phyloP scores from a whole-genome alignment of 2,113 vertebrate species.

The Bufo gargarizans region DNA sequence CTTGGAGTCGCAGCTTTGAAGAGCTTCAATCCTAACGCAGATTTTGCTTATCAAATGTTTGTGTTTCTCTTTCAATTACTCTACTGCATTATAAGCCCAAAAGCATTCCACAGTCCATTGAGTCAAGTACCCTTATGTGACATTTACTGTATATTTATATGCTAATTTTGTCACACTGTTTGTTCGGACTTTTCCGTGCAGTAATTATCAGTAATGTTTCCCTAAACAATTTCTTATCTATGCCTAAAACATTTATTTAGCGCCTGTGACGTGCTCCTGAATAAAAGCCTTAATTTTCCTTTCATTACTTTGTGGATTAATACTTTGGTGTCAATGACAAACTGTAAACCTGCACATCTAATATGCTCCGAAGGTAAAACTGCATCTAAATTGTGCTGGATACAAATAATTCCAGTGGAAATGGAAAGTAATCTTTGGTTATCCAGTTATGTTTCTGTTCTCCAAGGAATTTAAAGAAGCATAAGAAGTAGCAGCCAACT shows the following conservation, averaged over 20 bases:
- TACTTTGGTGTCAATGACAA: slow-evolving; percentile 40
- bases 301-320: slow-evolving; percentile 29
- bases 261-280: neutral
- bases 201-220: slow-evolving; percentile 41
- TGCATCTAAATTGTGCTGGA: slow-evolving; percentile 38
- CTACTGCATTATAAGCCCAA: slow-evolving; percentile 20
- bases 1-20: slow-evolving; percentile 25
- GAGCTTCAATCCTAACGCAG: neutral
- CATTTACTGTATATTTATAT: slow-evolving; percentile 45
- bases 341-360: slow-evolving; percentile 31
- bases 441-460: slow-evolving; percentile 55
- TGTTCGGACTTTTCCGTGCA: slow-evolving; percentile 17
- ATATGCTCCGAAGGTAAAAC: slow-evolving; percentile 42
- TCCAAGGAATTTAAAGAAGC: slow-evolving; percentile 51
- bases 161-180: slow-evolving; percentile 34
- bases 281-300: slow-evolving; percentile 20
- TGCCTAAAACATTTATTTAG: slow-evolving; percentile 35
- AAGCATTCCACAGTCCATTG: slow-evolving; percentile 37
- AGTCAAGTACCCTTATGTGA: slow-evolving; percentile 39
- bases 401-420: slow-evolving; percentile 46
- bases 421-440: slow-evolving; percentile 55
- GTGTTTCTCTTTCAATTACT: slow-evolving; percentile 31
- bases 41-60: slow-evolving; percentile 32
- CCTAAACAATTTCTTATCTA: slow-evolving; percentile 20
- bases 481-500: slow-evolving; percentile 55